Evolutionary conservation across 2,113 vertebrate species (phyloP).

Genomic region (Tamias sibiricus): DNA sequence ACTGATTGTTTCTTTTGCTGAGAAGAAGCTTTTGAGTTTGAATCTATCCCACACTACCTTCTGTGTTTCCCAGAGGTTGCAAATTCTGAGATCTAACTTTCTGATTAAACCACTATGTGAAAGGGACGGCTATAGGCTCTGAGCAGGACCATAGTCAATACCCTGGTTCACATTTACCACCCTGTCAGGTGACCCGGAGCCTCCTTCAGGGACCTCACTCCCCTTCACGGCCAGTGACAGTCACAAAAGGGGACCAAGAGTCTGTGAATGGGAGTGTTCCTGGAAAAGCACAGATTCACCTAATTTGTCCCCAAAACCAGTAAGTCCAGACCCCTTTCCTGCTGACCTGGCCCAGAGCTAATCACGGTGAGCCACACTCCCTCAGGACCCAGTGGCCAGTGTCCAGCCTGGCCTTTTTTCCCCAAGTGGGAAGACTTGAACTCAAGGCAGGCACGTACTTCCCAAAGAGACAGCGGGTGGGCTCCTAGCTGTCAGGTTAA

Average conservation of each 20-base stretch:
- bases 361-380: neutral
- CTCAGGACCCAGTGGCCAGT: neutral
- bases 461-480: neutral
- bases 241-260: neutral
- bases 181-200: neutral
- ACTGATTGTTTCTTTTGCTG: no score
- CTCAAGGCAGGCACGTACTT: neutral
- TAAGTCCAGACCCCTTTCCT: fast-evolving
- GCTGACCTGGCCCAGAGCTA: neutral
- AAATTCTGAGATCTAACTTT: neutral
- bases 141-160: neutral
- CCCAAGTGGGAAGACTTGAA: neutral
- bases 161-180: neutral
- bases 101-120: neutral
- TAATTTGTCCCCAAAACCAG: neutral
- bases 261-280: neutral
- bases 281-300: neutral
- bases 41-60: no score
- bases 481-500: neutral
- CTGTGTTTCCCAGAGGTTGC: no score
- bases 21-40: no score
- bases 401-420: neutral
- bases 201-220: neutral
- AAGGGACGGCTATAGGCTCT: neutral
- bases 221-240: neutral